phyloP scores from a whole-genome alignment of 2,888 invertebrate species.

The Caenorhabditis virilis region DNA sequence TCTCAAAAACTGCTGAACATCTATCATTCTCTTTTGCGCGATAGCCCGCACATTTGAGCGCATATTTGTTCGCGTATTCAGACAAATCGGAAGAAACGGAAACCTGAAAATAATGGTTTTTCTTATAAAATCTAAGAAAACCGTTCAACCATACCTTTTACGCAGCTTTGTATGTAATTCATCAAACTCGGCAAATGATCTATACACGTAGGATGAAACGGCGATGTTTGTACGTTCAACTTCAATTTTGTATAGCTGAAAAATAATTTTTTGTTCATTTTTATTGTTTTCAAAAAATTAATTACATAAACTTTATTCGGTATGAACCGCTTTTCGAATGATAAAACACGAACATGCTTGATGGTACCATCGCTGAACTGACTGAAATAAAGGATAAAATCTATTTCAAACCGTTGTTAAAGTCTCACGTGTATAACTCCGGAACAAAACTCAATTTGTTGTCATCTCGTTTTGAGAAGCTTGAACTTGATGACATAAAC shows the following conservation, averaged over 20 bases:
- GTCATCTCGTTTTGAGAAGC: conserved; percentile 32
- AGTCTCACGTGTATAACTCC: conserved; percentile 84
- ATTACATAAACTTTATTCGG: conserved; percentile 94
- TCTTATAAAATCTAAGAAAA: background rate
- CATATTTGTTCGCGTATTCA: conserved; percentile 55
- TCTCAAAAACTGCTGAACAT: conserved; percentile 85
- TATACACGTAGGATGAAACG: conserved; percentile 80
- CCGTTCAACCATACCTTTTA: conserved; percentile 72
- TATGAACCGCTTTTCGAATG: conserved; percentile 91
- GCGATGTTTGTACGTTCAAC: conserved; percentile 49
- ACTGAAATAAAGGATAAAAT: conserved; percentile 42
- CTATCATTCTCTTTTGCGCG: conserved; percentile 86
- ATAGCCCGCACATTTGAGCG: conserved; percentile 92
- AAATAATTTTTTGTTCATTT: conserved; percentile 4
- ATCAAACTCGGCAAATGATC: conserved; percentile 93
- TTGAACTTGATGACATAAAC: conserved; percentile 31
- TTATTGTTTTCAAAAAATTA: background rate
- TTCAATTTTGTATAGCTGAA: conserved; percentile 62
- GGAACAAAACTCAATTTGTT: conserved; percentile 87
- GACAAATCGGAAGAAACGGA: conserved; percentile 26
- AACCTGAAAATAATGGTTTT: conserved; percentile 20
- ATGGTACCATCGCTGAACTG: conserved; percentile 83
- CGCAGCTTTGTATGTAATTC: conserved; percentile 94
- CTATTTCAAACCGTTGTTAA: background rate
- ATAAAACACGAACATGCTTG: conserved; percentile 82